These are phyloP conservation scores for Amphilophus citrinellus DNA, from an alignment of 2,113 vertebrate genomes.

Conservation along the genomic window DNA sequence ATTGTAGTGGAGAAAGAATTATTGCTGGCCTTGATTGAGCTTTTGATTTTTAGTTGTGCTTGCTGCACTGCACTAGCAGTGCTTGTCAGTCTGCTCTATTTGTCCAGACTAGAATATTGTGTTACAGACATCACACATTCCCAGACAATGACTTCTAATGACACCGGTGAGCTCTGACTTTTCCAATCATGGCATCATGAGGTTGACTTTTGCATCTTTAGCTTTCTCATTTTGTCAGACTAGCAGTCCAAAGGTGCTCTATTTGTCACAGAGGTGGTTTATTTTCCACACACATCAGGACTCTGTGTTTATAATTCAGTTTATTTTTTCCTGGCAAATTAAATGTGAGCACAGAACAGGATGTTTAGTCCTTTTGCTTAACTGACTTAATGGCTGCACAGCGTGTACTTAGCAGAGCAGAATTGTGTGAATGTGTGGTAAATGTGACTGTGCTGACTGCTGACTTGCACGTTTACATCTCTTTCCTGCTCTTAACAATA, in stretches of 20 bases:
- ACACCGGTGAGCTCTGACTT: background rate
- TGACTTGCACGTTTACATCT: background rate
- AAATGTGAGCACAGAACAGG: constrained; percentile 9
- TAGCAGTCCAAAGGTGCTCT: background rate
- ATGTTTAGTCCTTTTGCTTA: constrained; percentile 25
- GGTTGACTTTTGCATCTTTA: background rate
- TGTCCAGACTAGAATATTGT: background rate
- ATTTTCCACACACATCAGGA: background rate
- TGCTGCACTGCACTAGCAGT: background rate
- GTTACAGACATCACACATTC: background rate
- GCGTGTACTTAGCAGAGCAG: constrained; percentile 22
- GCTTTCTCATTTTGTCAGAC: background rate
- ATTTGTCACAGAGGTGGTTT: background rate
- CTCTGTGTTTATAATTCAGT: constrained; percentile 6
- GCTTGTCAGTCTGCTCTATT: background rate
- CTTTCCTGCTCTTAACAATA: background rate
- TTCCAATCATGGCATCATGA: background rate
- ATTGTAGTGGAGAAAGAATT: background rate
- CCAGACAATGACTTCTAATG: constrained; percentile 10
- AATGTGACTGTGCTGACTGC: background rate
- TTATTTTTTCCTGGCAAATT: constrained; percentile 15
- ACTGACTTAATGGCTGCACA: constrained; percentile 20
- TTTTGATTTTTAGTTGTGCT: background rate
- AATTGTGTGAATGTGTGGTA: background rate
- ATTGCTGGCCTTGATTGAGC: constrained; percentile 3